These are phyloP conservation scores for Cyanocitta stelleri DNA, from an alignment of 2,113 vertebrate genomes.

Conservation along the genomic window DNA sequence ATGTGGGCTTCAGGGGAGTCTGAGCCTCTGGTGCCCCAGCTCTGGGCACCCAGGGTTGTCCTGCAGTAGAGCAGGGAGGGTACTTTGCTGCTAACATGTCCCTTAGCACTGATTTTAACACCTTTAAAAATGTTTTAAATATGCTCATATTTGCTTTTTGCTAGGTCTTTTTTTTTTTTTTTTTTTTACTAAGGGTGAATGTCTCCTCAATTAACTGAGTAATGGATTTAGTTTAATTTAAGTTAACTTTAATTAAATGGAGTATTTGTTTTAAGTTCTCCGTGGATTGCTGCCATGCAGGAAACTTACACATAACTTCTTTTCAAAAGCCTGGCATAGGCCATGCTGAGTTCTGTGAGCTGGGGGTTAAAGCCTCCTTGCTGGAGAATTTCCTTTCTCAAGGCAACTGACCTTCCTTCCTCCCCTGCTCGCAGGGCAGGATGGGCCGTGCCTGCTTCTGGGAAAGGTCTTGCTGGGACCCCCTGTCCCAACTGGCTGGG, in stretches of 20 bases:
- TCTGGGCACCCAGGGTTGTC: background rate
- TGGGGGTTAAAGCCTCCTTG: background rate
- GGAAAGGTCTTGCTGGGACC: background rate
- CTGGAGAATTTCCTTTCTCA: background rate
- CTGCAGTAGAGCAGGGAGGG: background rate
- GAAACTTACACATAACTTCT: fast-evolving
- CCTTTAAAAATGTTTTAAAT: background rate
- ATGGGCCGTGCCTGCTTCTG: background rate
- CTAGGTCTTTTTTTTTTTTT: background rate
- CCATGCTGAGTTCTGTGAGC: fast-evolving
- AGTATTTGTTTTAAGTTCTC: background rate
- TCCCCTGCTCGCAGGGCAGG: fast-evolving
- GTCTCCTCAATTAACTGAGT: background rate
- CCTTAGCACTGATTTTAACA: background rate
- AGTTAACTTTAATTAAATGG: background rate
- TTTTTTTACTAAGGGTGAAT: background rate
- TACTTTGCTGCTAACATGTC: background rate
- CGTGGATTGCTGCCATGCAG: background rate
- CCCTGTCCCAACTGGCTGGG: fast-evolving
- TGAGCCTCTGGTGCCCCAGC: background rate
- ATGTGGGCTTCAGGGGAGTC: background rate
- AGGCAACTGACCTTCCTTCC: background rate
- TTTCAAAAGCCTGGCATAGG: background rate
- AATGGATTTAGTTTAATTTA: background rate
- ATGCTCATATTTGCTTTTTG: background rate